Evolutionary conservation across 2,113 vertebrate species (phyloP).

Genomic region (Protobothrops flavoviridis): DNA sequence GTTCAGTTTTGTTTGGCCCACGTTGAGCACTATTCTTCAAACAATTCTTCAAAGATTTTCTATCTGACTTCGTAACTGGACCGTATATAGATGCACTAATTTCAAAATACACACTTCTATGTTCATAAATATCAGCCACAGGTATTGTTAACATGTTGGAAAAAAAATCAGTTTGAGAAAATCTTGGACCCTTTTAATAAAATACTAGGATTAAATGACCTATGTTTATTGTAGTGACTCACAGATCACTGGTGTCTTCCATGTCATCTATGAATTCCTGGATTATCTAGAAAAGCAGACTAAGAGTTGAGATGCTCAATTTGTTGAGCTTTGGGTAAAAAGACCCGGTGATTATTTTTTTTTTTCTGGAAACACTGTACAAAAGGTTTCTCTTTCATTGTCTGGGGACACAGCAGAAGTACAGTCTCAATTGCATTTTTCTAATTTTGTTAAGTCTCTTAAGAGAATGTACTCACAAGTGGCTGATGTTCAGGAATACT

Average conservation of each 20-base stretch:
- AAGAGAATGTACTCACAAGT: neutral
- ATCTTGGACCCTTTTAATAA: no score
- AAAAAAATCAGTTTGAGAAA: no score
- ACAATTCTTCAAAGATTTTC: slow-evolving; percentile 15
- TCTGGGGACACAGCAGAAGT: neutral
- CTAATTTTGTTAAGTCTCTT: neutral
- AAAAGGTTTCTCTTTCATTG: neutral
- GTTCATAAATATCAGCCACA: neutral
- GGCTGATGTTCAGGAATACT: neutral
- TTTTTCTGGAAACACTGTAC: neutral
- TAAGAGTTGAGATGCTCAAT: neutral
- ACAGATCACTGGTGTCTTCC: neutral
- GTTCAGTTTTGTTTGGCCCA: slow-evolving; percentile 14
- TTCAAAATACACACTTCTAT: neutral
- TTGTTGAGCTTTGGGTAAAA: neutral
- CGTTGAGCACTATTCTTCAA: neutral
- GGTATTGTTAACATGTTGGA: neutral
- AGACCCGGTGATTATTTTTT: neutral
- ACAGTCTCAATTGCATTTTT: neutral
- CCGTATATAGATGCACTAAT: neutral
- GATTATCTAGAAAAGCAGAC: neutral
- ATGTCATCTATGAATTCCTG: neutral
- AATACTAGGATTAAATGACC: no score
- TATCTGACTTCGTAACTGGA: slow-evolving; percentile 35
- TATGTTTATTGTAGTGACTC: neutral